A percentile compares a stretch with the other conserved stretches of the same genome.
Evolutionary conservation across 2,888 invertebrate species (phyloP).

Genomic region (Drosophila melanosoma): DNA sequence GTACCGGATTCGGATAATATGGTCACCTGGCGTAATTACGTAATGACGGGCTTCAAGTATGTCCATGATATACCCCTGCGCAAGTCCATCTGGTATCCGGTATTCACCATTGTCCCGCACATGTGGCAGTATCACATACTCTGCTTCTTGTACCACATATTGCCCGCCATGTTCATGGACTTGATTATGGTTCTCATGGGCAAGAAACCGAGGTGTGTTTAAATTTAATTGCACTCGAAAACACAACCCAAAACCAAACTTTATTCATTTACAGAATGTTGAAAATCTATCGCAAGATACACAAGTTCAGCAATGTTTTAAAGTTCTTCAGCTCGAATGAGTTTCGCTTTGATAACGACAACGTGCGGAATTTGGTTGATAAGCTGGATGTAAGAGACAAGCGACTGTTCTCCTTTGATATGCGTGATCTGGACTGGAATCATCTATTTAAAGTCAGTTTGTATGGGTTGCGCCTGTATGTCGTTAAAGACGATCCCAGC

Average conservation of each 20-base stretch:
- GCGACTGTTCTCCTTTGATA: constrained; percentile 90
- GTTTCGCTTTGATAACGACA: constrained; percentile 90
- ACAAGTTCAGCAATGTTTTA: constrained; percentile 92
- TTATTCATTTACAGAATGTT: constrained; percentile 87
- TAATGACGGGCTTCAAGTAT: constrained; percentile 83
- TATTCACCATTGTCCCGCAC: constrained; percentile 86
- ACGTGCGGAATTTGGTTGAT: constrained; percentile 86
- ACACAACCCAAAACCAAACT: neutral
- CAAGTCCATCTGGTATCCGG: constrained; percentile 90
- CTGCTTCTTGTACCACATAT: constrained; percentile 87
- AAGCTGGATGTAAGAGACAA: constrained; percentile 85
- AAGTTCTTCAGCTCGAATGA: constrained; percentile 91
- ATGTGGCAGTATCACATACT: constrained; percentile 86
- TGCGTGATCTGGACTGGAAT: constrained; percentile 90
- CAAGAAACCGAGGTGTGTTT: constrained; percentile 84
- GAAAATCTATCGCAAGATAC: constrained; percentile 92
- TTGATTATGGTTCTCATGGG: constrained; percentile 82
- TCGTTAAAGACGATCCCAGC: constrained; percentile 92
- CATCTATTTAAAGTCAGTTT: constrained; percentile 86
- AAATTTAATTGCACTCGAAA: neutral
- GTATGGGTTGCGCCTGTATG: constrained; percentile 90
- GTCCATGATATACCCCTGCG: constrained; percentile 87
- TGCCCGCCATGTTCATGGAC: constrained; percentile 89
- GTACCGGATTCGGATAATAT: constrained; percentile 93
- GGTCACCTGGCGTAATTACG: constrained; percentile 92